Evolutionary conservation across 2,888 invertebrate species (phyloP).

Genomic region (Drosophila austrosaltans): DNA sequence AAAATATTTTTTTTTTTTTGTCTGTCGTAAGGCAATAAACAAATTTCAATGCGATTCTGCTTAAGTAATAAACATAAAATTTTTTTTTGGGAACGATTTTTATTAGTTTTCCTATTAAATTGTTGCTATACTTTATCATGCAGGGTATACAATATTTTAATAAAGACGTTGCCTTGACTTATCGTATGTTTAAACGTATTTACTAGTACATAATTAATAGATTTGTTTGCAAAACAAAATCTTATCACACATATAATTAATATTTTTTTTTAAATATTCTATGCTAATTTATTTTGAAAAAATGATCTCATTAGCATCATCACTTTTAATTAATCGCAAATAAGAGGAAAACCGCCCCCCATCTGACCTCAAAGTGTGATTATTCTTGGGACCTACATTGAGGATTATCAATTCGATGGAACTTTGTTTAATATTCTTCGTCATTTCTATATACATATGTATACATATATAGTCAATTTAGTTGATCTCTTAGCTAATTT

Average conservation of each 20-base stretch:
- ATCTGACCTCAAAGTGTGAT: constrained; percentile 6
- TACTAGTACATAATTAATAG: neutral
- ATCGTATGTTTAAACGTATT: neutral
- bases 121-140: too few species aligned
- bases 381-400: neutral
- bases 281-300: constrained; percentile 19
- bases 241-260: neutral
- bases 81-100: too few species aligned
- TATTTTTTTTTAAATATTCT: neutral
- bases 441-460: neutral
- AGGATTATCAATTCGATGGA: neutral
- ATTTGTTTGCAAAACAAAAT: neutral
- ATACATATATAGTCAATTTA: neutral
- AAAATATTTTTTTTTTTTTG: too few species aligned
- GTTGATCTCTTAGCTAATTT: neutral
- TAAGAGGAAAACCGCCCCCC: constrained; percentile 2
- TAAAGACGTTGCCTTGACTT: too few species aligned
- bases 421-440: neutral
- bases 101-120: too few species aligned
- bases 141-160: too few species aligned
- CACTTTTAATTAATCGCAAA: constrained; percentile 15
- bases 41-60: too few species aligned
- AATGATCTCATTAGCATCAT: constrained; percentile 37
- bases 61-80: too few species aligned
- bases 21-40: too few species aligned